Evolutionary conservation across 1,140 invertebrate species (phyloP), one percentile per base, ranked within the genome.

Genomic region (Magallana gigas): DNA sequence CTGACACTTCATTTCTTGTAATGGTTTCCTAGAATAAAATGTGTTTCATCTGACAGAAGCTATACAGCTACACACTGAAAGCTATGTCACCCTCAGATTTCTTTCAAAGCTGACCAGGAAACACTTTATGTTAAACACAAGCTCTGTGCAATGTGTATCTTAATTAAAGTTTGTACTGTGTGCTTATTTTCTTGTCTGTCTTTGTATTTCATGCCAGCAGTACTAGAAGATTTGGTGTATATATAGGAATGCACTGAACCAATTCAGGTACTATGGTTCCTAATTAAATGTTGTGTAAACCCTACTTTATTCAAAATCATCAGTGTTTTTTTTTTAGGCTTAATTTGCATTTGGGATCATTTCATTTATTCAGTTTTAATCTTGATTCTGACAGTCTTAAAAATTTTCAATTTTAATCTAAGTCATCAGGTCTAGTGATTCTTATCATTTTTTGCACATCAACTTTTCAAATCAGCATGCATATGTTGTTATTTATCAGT

Each of bases 1-100:
- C 68, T 76, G 68, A 76, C 68, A 76, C 12, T 76, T 76, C 68
- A 76, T 29, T 76, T 76, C 68, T 23, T 76, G 68, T 29, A 76
- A 76, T 76, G 23, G 14, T 29, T 76, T 76, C 29, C 29, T 23
- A 62, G 36, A 62, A 62, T 62, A 62, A 48, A 5, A 48, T n/a
- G 60, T 62, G 60, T 62, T 12, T 62, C 60, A 62, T 9, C 18
- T 76, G 68, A 76, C 5, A 12, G 68, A 36, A 76, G 36, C 36
- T 4, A 29, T 29, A 5, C 8, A 11, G 23, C 68, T 36, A 8
- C 9, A 18, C 23, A 36, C 14, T 76, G 68, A 29, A 29, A 48
- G 36, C 68, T 29, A 36, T 76, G 68, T 76, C 14, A 48, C 23
- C 8, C 36, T 48, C 36, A 29, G 68, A 76, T 18, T 29, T 48